phyloP scores from a whole-genome alignment of 2,888 invertebrate species.

The Lithophane leautieri region DNA sequence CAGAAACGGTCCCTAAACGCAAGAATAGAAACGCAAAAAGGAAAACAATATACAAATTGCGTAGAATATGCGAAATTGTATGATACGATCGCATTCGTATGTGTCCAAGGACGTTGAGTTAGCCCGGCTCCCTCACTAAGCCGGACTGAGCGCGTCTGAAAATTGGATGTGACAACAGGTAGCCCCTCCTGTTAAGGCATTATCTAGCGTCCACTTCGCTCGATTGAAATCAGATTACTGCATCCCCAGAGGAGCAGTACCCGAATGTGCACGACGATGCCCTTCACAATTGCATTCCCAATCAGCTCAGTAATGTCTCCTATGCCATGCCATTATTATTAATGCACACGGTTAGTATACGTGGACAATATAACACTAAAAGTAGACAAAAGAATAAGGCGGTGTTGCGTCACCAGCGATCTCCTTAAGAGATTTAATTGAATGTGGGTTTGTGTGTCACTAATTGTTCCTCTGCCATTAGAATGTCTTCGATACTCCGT shows the following conservation, averaged over 20 bases:
- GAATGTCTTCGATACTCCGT: conserved; percentile 8
- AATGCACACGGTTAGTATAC: not conserved
- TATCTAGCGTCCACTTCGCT: conserved; percentile 20
- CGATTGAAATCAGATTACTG: conserved; percentile 40
- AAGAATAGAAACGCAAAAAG: conserved; percentile 3
- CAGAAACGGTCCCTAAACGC: not conserved
- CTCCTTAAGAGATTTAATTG: conserved; percentile 39
- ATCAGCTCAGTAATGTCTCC: conserved; percentile 8
- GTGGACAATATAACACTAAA: conserved; percentile 17
- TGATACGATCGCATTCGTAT: not conserved
- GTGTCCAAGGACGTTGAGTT: not conserved
- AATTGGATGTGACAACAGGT: conserved; percentile 50
- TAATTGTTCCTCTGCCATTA: conserved; percentile 40
- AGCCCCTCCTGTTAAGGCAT: conserved; percentile 10
- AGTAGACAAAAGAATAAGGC: conserved; percentile 13
- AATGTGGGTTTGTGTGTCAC: conserved; percentile 44
- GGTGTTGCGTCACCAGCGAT: conserved; percentile 27
- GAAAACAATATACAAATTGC: not conserved
- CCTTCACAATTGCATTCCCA: conserved; percentile 4
- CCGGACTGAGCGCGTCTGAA: conserved; percentile 28
- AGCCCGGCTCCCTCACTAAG: conserved; percentile 13
- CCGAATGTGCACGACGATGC: conserved; percentile 8
- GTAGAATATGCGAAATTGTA: not conserved
- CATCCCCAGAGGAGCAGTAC: conserved; percentile 3
- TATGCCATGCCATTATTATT: conserved; percentile 12